Percentiles rank a stretch among this genome's conserved stretches.
phyloP scores from a whole-genome alignment of 2,888 invertebrate species.

The Parnassius smintheus region DNA sequence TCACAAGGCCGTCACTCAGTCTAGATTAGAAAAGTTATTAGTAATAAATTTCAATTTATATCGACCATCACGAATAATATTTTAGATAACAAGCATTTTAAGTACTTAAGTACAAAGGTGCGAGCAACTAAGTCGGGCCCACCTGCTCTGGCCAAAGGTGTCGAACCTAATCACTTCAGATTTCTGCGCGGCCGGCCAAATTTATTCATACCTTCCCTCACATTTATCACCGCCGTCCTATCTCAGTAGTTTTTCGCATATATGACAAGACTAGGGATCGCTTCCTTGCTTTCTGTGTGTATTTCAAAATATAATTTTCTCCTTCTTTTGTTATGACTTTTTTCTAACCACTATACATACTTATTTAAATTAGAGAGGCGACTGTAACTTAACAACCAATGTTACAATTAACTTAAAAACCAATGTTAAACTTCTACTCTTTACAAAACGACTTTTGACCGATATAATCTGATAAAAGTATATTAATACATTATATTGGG shows the following conservation, averaged over 20 bases:
- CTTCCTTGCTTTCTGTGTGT: neutral
- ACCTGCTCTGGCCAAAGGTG: conserved; percentile 60
- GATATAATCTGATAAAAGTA: too few species aligned
- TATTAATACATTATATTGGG: too few species aligned
- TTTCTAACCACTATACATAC: too few species aligned
- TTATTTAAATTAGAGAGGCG: too few species aligned
- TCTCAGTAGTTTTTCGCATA: conserved; percentile 68
- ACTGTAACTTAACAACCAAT: too few species aligned
- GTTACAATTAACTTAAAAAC: too few species aligned
- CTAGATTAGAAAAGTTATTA: too few species aligned
- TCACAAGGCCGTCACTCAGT: too few species aligned
- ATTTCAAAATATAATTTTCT: neutral
- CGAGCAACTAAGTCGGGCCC: conserved; percentile 33
- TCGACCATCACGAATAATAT: conserved; percentile 16
- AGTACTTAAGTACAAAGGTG: conserved; percentile 21
- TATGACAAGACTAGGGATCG: conserved; percentile 27
- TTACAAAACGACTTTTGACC: too few species aligned
- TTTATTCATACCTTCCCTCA: conserved; percentile 71
- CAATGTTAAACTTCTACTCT: too few species aligned
- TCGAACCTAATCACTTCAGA: conserved; percentile 71
- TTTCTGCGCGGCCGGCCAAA: conserved; percentile 63
- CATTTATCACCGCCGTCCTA: conserved; percentile 71
- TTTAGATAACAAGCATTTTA: conserved; percentile 16
- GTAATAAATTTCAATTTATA: conserved; percentile 9
- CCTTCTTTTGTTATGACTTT: too few species aligned